Evolutionary conservation across 2,113 vertebrate genomes (phyloP).

Genomic region (Trogon surrucura): DNA sequence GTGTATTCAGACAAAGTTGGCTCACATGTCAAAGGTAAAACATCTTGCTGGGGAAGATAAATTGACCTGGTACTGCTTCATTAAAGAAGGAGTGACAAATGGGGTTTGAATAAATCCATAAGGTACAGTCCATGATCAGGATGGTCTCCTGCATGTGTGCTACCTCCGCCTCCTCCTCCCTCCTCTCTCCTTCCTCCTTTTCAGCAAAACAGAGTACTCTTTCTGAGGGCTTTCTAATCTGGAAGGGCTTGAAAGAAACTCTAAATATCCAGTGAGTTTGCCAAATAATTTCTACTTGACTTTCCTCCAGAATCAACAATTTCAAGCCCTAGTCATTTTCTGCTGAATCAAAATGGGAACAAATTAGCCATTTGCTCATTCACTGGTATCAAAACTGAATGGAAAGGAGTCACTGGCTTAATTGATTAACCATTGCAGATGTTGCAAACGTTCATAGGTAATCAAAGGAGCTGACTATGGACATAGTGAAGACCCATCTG

Average conservation of each 20-base stretch:
- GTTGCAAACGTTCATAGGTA: not conserved
- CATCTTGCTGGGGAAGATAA: not conserved
- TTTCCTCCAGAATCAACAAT: not conserved
- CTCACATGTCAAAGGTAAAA: not conserved
- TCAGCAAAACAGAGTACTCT: not conserved
- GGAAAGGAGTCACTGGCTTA: not conserved
- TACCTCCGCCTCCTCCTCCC: not conserved
- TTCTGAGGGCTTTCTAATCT: not conserved
- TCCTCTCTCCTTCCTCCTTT: not conserved
- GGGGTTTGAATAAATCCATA: not conserved
- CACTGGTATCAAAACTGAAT: not conserved
- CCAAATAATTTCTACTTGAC: not conserved
- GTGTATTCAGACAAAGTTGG: not conserved
- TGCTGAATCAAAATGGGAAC: not conserved
- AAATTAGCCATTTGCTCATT: not conserved
- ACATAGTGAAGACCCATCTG: not conserved
- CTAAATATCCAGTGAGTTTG: not conserved
- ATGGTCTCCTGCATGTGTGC: not conserved
- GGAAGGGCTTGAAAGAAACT: not conserved
- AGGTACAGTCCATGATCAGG: rapidly evolving
- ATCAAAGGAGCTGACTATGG: not conserved
- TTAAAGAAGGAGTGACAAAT: not conserved
- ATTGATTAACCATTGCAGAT: not conserved
- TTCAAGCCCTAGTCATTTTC: not conserved
- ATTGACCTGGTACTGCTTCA: not conserved